These are phyloP conservation scores for Urocitellus parryii DNA, from an alignment of 2,113 vertebrate species.

Conservation along the genomic window DNA sequence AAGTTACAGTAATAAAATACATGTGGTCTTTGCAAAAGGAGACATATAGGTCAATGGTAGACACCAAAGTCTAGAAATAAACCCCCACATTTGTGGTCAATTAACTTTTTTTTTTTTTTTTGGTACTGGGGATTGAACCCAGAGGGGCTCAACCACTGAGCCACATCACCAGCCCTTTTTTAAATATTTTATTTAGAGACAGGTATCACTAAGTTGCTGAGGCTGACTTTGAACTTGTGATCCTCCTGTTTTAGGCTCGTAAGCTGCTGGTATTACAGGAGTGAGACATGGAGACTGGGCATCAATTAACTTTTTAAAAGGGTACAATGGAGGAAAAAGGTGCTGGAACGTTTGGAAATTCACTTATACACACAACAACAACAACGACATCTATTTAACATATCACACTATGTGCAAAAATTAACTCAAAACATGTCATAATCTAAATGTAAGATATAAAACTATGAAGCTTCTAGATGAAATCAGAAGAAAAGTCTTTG, in stretches of 20 bases:
- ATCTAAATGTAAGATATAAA: background rate
- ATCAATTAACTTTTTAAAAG: constrained; percentile 29
- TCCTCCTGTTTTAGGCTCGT: no score
- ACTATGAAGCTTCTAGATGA: background rate
- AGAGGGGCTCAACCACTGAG: no score
- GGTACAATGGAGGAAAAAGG: background rate
- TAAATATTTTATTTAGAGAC: no score
- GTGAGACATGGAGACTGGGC: no score
- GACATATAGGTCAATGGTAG: background rate
- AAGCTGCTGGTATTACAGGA: no score
- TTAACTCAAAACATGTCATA: background rate
- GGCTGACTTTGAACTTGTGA: no score
- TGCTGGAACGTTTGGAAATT: background rate
- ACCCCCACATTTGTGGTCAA: background rate
- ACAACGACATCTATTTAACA: background rate
- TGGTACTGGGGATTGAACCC: no score
- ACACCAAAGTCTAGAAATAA: background rate
- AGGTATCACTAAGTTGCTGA: no score
- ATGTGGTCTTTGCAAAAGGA: background rate
- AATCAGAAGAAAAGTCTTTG: background rate
- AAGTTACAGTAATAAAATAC: background rate
- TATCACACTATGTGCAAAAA: background rate
- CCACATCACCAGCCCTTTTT: no score
- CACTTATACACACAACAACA: background rate
- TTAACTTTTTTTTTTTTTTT: constrained; percentile 51